These are phyloP conservation scores for Ianthella basta DNA, from an alignment of 37 sponge, comb jelly and placozoan species.

Conservation along the genomic window DNA sequence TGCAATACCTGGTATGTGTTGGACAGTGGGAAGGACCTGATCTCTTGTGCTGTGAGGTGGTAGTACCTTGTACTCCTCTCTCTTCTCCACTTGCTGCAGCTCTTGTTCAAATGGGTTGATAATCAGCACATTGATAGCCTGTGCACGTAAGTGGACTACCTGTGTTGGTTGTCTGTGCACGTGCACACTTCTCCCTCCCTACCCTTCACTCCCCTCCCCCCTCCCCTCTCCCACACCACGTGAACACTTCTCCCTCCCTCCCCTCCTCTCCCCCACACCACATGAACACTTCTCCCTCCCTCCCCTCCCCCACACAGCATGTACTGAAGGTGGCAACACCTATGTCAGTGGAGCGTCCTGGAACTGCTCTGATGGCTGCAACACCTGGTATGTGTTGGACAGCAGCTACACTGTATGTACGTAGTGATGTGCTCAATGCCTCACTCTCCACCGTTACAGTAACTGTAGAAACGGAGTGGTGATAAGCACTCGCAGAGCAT, in stretches of 20 bases:
- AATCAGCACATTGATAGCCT: too few relatives aligned
- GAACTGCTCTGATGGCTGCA: conserved; percentile 32
- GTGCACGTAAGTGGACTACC: not conserved
- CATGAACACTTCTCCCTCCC: not conserved
- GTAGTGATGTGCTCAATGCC: too few relatives aligned
- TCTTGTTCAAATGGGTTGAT: too few relatives aligned
- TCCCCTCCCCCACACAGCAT: not conserved
- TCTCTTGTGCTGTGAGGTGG: not conserved
- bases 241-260: not conserved
- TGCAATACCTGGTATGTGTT: conserved; percentile 22
- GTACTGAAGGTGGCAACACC: not conserved
- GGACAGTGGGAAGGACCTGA: too few relatives aligned
- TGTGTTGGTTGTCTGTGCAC: not conserved
- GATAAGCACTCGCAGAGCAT: too few relatives aligned
- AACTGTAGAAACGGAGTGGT: too few relatives aligned
- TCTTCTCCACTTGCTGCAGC: not conserved
- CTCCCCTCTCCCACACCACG: not conserved
- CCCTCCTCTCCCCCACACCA: not conserved
- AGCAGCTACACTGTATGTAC: not conserved
- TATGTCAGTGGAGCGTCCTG: not conserved
- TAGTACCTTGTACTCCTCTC: not conserved
- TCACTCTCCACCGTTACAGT: too few relatives aligned
- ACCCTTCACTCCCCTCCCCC: not conserved
- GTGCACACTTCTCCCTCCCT: not conserved
- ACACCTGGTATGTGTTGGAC: conserved; percentile 3